These are phyloP conservation scores for Sterna hirundo DNA, from an alignment of 2,113 vertebrate genomes.

Conservation along the genomic window DNA sequence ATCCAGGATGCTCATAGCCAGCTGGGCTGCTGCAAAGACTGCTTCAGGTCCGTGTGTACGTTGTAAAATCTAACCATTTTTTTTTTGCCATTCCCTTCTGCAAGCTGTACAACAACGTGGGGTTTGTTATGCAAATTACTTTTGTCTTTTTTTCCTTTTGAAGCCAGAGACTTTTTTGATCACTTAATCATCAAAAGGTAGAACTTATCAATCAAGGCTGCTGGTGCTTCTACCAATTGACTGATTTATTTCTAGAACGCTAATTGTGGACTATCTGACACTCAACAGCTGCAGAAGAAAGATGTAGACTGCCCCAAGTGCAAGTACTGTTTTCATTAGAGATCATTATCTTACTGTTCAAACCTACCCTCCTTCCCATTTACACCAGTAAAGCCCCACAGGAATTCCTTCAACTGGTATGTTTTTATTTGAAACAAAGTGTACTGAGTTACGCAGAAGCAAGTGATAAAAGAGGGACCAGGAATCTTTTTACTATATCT, in stretches of 20 bases:
- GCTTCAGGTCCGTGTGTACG: rapidly evolving
- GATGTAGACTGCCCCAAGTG: neutral
- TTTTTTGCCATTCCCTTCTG: neutral
- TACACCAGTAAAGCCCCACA: neutral
- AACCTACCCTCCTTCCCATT: neutral
- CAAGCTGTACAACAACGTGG: neutral
- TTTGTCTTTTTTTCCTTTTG: neutral
- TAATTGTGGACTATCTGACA: neutral
- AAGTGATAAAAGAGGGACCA: neutral
- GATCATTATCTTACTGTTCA: neutral
- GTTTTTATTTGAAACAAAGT: neutral
- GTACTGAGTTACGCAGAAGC: neutral
- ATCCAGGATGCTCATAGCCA: neutral
- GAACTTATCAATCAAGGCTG: neutral
- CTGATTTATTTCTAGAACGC: neutral
- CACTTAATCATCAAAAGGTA: neutral
- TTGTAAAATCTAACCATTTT: neutral
- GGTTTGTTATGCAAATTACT: neutral
- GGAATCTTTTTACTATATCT: neutral
- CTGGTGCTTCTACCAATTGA: neutral
- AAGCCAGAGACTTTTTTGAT: neutral
- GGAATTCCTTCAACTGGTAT: neutral
- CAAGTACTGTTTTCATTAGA: neutral
- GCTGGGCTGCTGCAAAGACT: neutral
- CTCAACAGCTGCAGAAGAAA: neutral